Conservation (phyloP, 2,888 invertebrate species). For the Glaucopsyche alexis region DNA sequence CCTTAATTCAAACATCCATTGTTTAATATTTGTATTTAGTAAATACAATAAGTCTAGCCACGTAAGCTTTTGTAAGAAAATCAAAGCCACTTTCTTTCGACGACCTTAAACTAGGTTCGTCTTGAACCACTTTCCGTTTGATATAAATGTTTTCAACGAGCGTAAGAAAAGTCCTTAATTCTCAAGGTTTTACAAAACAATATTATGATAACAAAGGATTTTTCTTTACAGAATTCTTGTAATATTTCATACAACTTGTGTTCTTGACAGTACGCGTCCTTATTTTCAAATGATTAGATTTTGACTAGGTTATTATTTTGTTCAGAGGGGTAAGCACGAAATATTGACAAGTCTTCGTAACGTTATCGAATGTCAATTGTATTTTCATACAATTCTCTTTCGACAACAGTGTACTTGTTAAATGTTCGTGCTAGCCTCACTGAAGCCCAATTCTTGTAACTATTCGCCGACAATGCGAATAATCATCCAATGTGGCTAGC, state of each 20-base stretch:
- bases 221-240: background rate
- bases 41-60: background rate
- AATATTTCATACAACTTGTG: background rate
- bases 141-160: conserved; percentile 5
- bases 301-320: background rate
- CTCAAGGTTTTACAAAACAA: conserved; percentile 5
- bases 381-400: no score
- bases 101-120: background rate
- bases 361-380: no score
- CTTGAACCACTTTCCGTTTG: conserved; percentile 1
- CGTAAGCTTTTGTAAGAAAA: background rate
- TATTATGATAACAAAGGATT: background rate
- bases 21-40: background rate
- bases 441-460: no score
- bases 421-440: no score
- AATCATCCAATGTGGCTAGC: no score
- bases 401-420: no score
- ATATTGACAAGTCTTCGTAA: no score
- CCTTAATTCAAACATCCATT: background rate
- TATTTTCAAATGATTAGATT: background rate
- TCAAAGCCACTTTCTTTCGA: background rate
- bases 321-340: no score
- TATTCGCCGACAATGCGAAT: no score
- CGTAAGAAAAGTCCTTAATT: background rate
- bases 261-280: background rate